Evolutionary conservation across 2,797 vertebrate genomes (phyloP), one percentile per base, ranked within the genome.

Genomic region (Oreochromis mossambicus): DNA sequence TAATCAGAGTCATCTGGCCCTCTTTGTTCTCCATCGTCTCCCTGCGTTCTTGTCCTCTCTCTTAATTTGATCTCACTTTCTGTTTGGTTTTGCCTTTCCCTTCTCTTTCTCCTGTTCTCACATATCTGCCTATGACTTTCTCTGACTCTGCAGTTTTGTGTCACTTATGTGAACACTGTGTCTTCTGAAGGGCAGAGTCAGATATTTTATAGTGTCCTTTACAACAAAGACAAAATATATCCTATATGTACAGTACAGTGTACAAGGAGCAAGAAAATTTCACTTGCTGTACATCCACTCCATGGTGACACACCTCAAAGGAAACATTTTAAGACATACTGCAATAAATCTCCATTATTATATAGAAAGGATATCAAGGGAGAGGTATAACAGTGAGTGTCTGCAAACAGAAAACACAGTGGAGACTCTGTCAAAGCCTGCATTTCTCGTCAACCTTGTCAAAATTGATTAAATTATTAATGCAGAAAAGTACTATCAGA

Each of bases 81-180:
- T 46, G 41, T 82, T 78, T 83, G 81, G 84, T 85, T 93, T 91
- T 86, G 73, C 84, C 84, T 88, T 88, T 85, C 86, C 79, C 80
- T 76, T 83, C 86, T 83, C 82, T 51, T 79, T 82, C 79, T 75
- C 86, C 79, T 7, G 17, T 84, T 94, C 92, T 92, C 90, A 90
- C 73, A 86, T 90, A 80, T 88, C 91, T 79, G 70, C 52, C 8
- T 88, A 82, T 89, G 80, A 80, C 61, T 91, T 89, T 81, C 73
- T 90, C 90, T 88, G 92, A 90, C 88, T 76, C 1, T 91, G 91
- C 91, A 86, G 80, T 94, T 93, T 79, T 68, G 68, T 86, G 80
- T 81, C 66, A 82, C 75, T 73, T 56, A 54, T 91, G 77, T 87
- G 85, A 86, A 87, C 83, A 68, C 77, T 73, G 58, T 56, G 88